Percentiles rank a stretch among this genome's conserved stretches.
phyloP scores from a whole-genome alignment of 1,140 invertebrate species.

The Marisa cornuarietis region DNA sequence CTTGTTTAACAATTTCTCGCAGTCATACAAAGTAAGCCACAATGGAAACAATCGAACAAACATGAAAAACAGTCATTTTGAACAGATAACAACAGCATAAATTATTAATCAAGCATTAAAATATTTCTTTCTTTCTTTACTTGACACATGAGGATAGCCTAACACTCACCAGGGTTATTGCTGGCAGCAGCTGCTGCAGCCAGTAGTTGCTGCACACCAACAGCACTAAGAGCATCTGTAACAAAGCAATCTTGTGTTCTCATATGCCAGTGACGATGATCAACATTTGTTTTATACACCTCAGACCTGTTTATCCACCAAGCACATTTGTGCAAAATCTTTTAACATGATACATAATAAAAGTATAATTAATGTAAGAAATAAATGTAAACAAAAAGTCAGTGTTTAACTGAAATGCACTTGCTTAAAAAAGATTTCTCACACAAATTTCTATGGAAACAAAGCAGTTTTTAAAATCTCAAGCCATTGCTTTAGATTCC shows the following conservation, averaged over 20 bases:
- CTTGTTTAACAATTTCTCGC: constrained; percentile 21
- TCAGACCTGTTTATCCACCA: no score
- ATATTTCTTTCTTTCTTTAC: neutral
- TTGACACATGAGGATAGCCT: neutral
- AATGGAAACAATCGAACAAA: constrained; percentile 33
- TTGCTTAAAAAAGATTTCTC: no score
- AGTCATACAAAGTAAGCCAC: constrained; percentile 42
- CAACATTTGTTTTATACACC: no score
- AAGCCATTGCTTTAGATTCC: no score
- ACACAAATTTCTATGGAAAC: no score
- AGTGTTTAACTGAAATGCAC: no score
- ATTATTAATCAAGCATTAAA: neutral
- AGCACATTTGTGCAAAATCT: no score
- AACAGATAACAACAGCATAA: neutral
- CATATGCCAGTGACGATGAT: no score
- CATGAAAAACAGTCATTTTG: constrained; percentile 2
- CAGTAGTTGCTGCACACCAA: constrained; percentile 66
- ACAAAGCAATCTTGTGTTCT: neutral
- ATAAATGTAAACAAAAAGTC: no score
- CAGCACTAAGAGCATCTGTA: constrained; percentile 56
- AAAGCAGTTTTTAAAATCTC: no score
- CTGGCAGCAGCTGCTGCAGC: constrained; percentile 72
- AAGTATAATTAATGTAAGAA: no score
- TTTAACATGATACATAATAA: no score
- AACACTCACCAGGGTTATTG: constrained; percentile 61